These are phyloP conservation scores for Mactromeris polynyma DNA, from an alignment of 2,888 invertebrate genomes.

Conservation along the genomic window DNA sequence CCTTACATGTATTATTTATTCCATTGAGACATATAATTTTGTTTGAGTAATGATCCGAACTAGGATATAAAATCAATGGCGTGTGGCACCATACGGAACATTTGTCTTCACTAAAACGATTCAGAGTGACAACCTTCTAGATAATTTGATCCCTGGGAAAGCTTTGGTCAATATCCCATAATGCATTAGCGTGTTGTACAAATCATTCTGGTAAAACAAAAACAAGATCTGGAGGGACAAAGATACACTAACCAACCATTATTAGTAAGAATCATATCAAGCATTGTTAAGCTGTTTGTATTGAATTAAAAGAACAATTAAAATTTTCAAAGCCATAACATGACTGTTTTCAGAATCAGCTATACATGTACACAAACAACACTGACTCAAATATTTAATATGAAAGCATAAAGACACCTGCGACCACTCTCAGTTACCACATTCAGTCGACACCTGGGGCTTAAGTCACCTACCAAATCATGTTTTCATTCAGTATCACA, in stretches of 20 bases:
- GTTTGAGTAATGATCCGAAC: slow-evolving; percentile 1
- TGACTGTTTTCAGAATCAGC: too few species aligned
- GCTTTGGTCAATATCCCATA: not conserved
- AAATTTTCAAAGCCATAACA: too few species aligned
- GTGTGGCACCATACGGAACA: not conserved
- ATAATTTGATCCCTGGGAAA: slow-evolving; percentile 20
- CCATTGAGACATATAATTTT: not conserved
- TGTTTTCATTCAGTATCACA: too few species aligned
- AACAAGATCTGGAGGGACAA: not conserved
- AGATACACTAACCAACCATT: not conserved
- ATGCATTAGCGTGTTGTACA: not conserved
- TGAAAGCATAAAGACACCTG: too few species aligned
- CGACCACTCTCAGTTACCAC: too few species aligned
- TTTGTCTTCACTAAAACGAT: slow-evolving; percentile 5
- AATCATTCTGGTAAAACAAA: not conserved
- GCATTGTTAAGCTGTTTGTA: too few species aligned
- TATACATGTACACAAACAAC: too few species aligned
- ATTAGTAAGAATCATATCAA: not conserved
- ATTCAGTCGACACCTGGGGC: too few species aligned
- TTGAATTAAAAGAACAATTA: too few species aligned
- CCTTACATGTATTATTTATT: slow-evolving; percentile 12
- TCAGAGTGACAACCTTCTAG: not conserved
- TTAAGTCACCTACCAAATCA: too few species aligned
- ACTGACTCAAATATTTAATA: too few species aligned
- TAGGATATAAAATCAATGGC: slow-evolving; percentile 8